phyloP scores from a whole-genome alignment of 30 jellyfish, hydroid and myxozoan genomes.

The Clytia hemisphaerica region DNA sequence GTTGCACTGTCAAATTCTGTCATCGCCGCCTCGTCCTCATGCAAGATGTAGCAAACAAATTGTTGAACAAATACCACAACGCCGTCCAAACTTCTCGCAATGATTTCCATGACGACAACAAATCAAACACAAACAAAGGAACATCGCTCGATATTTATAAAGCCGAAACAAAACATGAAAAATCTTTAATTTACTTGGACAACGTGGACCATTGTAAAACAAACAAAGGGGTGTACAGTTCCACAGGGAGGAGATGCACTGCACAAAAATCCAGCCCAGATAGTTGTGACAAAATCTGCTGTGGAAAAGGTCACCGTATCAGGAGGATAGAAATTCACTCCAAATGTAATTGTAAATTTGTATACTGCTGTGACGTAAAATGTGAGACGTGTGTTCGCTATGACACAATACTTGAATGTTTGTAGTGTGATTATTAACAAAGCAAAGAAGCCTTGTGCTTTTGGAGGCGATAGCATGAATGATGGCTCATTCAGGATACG shows the following conservation, averaged over 20 bases:
- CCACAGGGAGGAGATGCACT: constrained; percentile 78
- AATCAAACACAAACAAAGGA: background rate
- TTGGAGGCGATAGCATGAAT: too few relatives aligned
- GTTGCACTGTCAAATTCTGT: constrained; percentile 77
- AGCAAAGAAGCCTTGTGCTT: too few relatives aligned
- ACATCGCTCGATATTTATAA: background rate
- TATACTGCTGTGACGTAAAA: constrained; percentile 81
- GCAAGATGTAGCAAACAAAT: constrained; percentile 58
- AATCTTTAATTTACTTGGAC: constrained; percentile 41
- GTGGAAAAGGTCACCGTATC: constrained; percentile 72
- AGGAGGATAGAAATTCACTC: constrained; percentile 58
- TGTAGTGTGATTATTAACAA: too few relatives aligned
- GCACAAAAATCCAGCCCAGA: constrained; percentile 55
- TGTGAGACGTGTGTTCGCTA: constrained; percentile 54
- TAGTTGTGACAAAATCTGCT: constrained; percentile 77
- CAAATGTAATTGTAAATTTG: constrained; percentile 67
- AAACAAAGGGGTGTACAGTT: background rate
- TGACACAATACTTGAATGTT: constrained; percentile 22
- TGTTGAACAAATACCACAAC: constrained; percentile 46
- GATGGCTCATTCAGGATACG: too few relatives aligned
- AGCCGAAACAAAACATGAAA: background rate
- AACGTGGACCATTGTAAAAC: constrained; percentile 31
- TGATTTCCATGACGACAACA: background rate
- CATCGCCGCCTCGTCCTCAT: constrained; percentile 61
- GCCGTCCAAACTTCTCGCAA: constrained; percentile 37